These are phyloP conservation scores for Pampusana beccarii DNA, from an alignment of 2,113 vertebrate species.

Conservation along the genomic window DNA sequence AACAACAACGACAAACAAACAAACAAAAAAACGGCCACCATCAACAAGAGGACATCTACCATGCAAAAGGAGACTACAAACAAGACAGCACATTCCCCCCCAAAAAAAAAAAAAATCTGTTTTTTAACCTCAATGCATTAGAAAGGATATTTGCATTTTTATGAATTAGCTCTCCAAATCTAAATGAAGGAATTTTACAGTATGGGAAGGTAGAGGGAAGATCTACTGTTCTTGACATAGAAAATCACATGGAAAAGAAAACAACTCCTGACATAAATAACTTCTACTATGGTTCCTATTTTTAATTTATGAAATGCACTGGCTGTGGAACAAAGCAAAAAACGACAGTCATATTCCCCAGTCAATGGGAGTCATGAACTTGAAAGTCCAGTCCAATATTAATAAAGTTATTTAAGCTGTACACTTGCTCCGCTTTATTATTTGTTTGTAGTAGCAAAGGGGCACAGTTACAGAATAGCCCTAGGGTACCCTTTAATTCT, in stretches of 20 bases:
- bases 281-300: background rate
- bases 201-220: background rate
- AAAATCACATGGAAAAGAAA: background rate
- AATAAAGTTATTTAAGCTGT: background rate
- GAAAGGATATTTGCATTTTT: background rate
- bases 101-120: background rate
- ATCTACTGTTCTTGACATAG: background rate
- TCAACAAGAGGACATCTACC: too few species aligned
- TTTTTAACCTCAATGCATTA: background rate
- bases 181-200: background rate
- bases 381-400: background rate
- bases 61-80: background rate
- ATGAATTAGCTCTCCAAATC: background rate
- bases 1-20: too few species aligned
- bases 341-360: background rate
- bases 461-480: background rate
- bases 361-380: background rate
- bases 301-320: background rate
- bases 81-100: background rate
- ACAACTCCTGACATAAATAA: background rate
- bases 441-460: background rate
- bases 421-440: background rate
- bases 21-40: too few species aligned
- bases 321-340: background rate
- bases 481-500: slow-evolving; percentile 6